phyloP scores from a whole-genome alignment of 2,888 invertebrate genomes.

The Rugalucina vietnamica region DNA sequence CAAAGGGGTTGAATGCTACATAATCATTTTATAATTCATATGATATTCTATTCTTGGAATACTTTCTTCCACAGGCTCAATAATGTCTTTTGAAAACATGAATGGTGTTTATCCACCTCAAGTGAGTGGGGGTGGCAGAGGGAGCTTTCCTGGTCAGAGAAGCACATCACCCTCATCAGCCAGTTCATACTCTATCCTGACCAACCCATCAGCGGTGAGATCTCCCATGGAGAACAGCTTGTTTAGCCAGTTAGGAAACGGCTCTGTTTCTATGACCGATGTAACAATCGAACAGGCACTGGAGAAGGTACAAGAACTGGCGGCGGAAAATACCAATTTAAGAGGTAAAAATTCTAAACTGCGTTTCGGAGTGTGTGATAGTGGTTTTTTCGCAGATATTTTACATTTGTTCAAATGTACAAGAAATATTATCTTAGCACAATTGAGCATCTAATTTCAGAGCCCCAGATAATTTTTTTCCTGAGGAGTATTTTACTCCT shows the following conservation, averaged over 20 bases:
- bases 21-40: no score
- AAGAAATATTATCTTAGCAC: no score
- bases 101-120: slow-evolving; percentile 3
- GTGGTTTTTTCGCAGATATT: no score
- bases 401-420: no score
- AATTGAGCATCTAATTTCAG: no score
- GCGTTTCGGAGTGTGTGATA: neutral
- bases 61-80: no score
- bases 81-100: slow-evolving; percentile 7
- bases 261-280: slow-evolving; percentile 69
- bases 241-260: slow-evolving; percentile 26
- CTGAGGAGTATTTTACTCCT: no score
- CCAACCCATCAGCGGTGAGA: slow-evolving; percentile 24
- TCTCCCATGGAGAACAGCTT: neutral
- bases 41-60: no score
- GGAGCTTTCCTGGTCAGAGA: neutral
- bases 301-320: slow-evolving; percentile 72
- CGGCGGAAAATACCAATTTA: slow-evolving; percentile 72
- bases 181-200: slow-evolving; percentile 54
- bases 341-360: slow-evolving; percentile 62
- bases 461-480: no score
- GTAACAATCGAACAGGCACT: slow-evolving; percentile 74
- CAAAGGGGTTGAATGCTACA: no score
- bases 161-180: slow-evolving; percentile 19
- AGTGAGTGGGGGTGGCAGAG: neutral